Percentiles rank a stretch among this genome's conserved stretches.
phyloP scores from a whole-genome alignment of 2,888 invertebrate species.

The Cynaeus angustus region DNA sequence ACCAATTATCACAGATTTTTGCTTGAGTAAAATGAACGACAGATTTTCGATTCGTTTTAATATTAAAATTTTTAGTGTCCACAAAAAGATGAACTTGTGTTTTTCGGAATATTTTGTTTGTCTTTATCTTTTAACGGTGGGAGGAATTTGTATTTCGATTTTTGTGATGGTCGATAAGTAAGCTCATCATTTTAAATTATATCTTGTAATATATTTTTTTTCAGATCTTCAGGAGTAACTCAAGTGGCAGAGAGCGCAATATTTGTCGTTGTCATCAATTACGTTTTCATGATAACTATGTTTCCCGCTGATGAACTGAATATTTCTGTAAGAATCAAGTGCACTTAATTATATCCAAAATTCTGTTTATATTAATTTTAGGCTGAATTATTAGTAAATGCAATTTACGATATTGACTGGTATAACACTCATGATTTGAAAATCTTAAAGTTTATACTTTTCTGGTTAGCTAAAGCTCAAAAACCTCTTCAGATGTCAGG shows the following conservation, averaged over 20 bases:
- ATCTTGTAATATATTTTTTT: not conserved
- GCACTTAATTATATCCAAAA: too few relatives aligned
- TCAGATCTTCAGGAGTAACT: not conserved
- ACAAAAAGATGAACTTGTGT: not conserved
- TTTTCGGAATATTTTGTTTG: not conserved
- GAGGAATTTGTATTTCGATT: not conserved
- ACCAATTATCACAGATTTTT: not conserved
- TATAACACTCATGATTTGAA: constrained; percentile 5
- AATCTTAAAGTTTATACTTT: constrained; percentile 28
- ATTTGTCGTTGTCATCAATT: not conserved
- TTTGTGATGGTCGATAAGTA: too few relatives aligned
- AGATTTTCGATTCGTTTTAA: too few relatives aligned
- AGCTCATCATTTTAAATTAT: too few relatives aligned
- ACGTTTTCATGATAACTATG: not conserved
- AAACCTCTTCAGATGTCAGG: constrained; percentile 26
- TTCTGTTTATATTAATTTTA: too few relatives aligned
- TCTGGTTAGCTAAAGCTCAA: constrained; percentile 21
- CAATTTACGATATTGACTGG: constrained; percentile 28
- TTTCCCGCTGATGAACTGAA: not conserved
- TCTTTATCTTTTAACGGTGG: not conserved
- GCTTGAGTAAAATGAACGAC: not conserved
- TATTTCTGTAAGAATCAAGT: not conserved
- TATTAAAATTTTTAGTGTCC: not conserved
- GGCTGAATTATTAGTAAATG: not conserved
- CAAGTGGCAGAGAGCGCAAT: not conserved